Evolutionary conservation across 2,113 vertebrate species (phyloP).

Genomic region (Anoura caudifer): DNA sequence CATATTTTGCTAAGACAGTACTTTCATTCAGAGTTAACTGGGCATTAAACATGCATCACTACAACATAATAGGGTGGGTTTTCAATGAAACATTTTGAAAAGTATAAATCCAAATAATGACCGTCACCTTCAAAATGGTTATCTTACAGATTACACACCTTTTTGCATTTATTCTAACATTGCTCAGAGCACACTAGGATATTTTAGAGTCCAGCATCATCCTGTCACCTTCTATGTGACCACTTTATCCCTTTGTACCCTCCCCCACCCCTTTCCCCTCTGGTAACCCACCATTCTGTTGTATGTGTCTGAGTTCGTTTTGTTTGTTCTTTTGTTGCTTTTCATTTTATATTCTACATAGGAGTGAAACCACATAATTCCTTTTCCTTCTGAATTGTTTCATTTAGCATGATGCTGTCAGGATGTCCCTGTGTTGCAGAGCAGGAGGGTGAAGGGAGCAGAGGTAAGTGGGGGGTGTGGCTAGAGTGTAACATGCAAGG

Average conservation of each 20-base stretch:
- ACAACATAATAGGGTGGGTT: neutral
- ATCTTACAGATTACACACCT: neutral
- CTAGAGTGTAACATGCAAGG: too few relatives aligned
- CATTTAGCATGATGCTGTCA: neutral
- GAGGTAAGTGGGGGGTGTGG: rapidly evolving
- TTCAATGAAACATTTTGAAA: neutral
- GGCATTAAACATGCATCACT: neutral
- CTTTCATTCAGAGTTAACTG: slow-evolving; percentile 31
- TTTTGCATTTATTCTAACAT: neutral
- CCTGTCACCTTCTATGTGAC: neutral
- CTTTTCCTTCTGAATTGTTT: neutral
- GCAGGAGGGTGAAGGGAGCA: neutral
- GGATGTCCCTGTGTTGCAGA: too few relatives aligned
- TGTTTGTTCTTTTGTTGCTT: neutral
- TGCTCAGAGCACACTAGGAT: neutral
- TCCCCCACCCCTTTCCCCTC: rapidly evolving
- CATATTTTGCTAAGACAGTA: neutral
- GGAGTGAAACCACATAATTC: neutral
- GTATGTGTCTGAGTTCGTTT: neutral
- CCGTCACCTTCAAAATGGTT: neutral
- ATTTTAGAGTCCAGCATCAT: neutral
- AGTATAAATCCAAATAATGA: neutral
- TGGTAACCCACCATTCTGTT: neutral
- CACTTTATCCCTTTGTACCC: neutral
- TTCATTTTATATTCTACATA: neutral